Conservation (phyloP, 2,888 invertebrate genomes). For the Oxytorus armatus region DNA sequence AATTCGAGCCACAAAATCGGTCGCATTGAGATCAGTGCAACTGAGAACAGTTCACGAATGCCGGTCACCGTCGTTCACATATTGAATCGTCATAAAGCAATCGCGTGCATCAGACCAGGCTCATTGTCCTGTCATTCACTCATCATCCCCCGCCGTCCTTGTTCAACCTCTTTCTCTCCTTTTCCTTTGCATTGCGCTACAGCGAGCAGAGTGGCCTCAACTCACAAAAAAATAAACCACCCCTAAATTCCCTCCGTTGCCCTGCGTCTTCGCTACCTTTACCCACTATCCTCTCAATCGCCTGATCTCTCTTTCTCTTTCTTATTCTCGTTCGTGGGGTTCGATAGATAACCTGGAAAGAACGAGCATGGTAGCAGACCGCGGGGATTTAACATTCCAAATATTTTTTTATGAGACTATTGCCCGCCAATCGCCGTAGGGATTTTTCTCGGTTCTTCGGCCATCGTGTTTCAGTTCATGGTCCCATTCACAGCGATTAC, state of each 20-base stretch:
- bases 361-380: slow-evolving; percentile 59
- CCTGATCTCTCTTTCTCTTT: slow-evolving; percentile 43
- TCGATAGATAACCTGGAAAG: too few relatives aligned
- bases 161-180: slow-evolving; percentile 37
- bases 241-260: slow-evolving; percentile 78
- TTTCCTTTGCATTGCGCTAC: slow-evolving; percentile 50
- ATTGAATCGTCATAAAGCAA: slow-evolving; percentile 84
- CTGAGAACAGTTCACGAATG: slow-evolving; percentile 65
- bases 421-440: slow-evolving; percentile 70
- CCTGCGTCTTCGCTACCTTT: slow-evolving; percentile 65
- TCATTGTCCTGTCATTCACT: slow-evolving; percentile 85
- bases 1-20: slow-evolving; percentile 73
- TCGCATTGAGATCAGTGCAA: slow-evolving; percentile 75
- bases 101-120: slow-evolving; percentile 82
- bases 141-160: slow-evolving; percentile 81
- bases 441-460: slow-evolving; percentile 65
- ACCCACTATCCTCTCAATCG: slow-evolving; percentile 74
- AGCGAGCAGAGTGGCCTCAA: slow-evolving; percentile 48
- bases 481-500: slow-evolving; percentile 26
- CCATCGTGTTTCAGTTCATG: slow-evolving; percentile 16
- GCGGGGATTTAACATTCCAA: slow-evolving; percentile 73
- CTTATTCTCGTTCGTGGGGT: not conserved
- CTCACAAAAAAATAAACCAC: slow-evolving; percentile 78
- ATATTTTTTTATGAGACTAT: slow-evolving; percentile 78
- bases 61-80: slow-evolving; percentile 72